These are phyloP conservation scores for Melanostoma scalare DNA, from an alignment of 2,888 invertebrate genomes.

Conservation along the genomic window DNA sequence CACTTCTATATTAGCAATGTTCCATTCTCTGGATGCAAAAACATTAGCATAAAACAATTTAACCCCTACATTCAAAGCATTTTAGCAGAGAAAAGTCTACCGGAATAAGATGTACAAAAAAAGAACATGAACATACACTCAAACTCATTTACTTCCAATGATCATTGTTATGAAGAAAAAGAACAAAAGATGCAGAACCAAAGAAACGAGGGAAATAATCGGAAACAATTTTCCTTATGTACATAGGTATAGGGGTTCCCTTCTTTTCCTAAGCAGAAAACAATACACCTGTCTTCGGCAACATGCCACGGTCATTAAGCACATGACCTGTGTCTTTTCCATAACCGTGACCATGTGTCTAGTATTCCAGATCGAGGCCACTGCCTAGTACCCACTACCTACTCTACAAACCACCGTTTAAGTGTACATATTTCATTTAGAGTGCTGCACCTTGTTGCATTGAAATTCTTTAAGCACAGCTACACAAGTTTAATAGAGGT, in stretches of 20 bases:
- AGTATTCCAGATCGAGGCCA: constrained; percentile 12
- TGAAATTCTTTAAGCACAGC: constrained; percentile 3
- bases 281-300: constrained; percentile 63
- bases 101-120: neutral
- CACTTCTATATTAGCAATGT: constrained; percentile 4
- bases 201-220: constrained; percentile 32
- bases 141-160: constrained; percentile 50
- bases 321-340: constrained; percentile 62
- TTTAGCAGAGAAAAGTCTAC: constrained; percentile 33
- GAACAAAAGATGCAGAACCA: constrained; percentile 19
- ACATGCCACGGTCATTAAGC: constrained; percentile 73
- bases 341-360: constrained; percentile 42
- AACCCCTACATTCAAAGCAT: constrained; percentile 11
- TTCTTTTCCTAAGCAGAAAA: neutral
- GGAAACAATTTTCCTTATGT: constrained; percentile 28
- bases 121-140: constrained; percentile 27
- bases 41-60: constrained; percentile 23
- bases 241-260: constrained; percentile 4
- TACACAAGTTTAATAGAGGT: constrained; percentile 26
- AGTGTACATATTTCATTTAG: constrained; percentile 17
- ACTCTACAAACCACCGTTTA: constrained; percentile 12
- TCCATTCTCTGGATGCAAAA: constrained; percentile 4
- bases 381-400: neutral
- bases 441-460: constrained; percentile 43
- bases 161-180: constrained; percentile 27